Base-by-base conservation (phyloP, 2,797 vertebrate species). In the Borostomias antarcticus region DNA sequence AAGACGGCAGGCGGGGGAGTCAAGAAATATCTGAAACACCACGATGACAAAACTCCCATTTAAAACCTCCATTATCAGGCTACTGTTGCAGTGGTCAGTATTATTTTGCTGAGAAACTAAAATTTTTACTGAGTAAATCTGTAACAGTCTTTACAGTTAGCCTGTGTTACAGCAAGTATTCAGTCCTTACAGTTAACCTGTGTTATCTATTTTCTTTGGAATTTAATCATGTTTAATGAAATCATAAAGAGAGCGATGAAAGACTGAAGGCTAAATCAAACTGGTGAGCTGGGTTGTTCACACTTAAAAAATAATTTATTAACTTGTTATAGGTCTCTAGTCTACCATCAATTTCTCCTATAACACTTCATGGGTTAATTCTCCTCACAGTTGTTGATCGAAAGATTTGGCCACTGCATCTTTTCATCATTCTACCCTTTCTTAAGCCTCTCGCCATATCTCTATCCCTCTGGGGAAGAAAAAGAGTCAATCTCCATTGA, bases 401-500 rank as follows among this genome's bases (percentile, higher is more conserved):
- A 72, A 75, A 69, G 78, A 85, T 82, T 83, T 80, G 64, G 65
- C 67, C 62, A 66, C 40, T 58, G 81, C 84, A 87, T 83, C 78
- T 70, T 74, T 75, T 84, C 81, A 83, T 88, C 82, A 75, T 70
- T 74, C 68, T 25, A 70, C 43, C 58, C 68, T 48, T 72, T 81
- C 64, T 69, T 70, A 81, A 85, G 78, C 79, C 75, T 72, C 52
- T 37, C 0, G 32, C 77, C 70, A 68, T 84, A 82, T 86, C 85
- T 85, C 67, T 32, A 73, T 81, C 85, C 74, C 78, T 87, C 83
- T 85, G 77, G 73, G 77, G 73, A 77, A 79, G 72, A 80, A 73
- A 77, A 70, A 70, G 73, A 66, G 37, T 52, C 72, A 69, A 17
- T 66, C 75, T 86, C 76, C 75, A 80, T 72, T 69, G 67, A 77